These are phyloP conservation scores for Emmelina monodactyla DNA, from an alignment of 2,888 invertebrate genomes.

Conservation along the genomic window DNA sequence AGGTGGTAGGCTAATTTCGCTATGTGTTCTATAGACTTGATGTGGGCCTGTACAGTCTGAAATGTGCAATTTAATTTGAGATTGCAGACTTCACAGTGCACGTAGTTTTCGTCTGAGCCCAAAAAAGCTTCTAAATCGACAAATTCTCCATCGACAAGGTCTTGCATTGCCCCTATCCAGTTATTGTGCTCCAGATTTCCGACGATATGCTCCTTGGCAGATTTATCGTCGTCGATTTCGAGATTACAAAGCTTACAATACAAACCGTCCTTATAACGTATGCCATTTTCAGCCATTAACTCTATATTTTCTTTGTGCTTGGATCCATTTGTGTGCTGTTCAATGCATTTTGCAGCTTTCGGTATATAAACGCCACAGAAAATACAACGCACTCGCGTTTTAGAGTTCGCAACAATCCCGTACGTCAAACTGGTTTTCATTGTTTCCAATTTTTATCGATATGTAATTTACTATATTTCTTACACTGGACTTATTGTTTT, in stretches of 20 bases:
- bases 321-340: conserved; percentile 38
- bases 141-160: conserved; percentile 37
- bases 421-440: conserved; percentile 36
- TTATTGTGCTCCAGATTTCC: conserved; percentile 32
- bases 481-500: no score
- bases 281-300: conserved; percentile 34
- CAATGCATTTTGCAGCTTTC: conserved; percentile 41
- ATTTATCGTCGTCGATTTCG: conserved; percentile 27
- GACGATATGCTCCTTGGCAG: conserved; percentile 31
- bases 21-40: conserved; percentile 31
- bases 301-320: conserved; percentile 39
- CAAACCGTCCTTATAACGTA: conserved; percentile 26
- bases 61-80: conserved; percentile 25
- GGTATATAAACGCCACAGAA: conserved; percentile 43
- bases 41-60: conserved; percentile 31
- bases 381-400: conserved; percentile 39
- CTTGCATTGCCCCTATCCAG: conserved; percentile 36
- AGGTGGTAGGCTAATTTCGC: conserved; percentile 29
- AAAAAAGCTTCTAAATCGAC: conserved; percentile 32
- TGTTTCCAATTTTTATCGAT: conserved; percentile 12
- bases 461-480: no score
- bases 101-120: conserved; percentile 29
- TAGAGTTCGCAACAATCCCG: conserved; percentile 36
- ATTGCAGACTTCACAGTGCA: conserved; percentile 34
- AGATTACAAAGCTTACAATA: conserved; percentile 35